A percentile compares a stretch with the other conserved stretches of the same genome.
Evolutionary conservation across 2,113 vertebrate species (phyloP).

Genomic region (Heloderma charlesbogerti): DNA sequence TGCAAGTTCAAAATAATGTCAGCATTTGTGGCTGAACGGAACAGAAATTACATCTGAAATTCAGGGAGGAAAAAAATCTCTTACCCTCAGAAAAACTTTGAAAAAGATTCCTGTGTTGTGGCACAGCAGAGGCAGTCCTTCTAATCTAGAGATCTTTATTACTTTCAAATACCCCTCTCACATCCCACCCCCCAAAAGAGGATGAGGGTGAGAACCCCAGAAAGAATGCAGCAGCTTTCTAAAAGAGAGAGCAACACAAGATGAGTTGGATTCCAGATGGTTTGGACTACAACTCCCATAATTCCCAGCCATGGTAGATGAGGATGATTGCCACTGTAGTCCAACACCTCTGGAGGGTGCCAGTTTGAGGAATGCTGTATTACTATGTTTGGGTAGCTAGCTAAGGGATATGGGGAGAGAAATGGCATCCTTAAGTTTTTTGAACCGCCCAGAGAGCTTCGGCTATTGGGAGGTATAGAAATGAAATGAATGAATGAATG

Average conservation of each 20-base stretch:
- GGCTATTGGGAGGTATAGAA: too few relatives aligned
- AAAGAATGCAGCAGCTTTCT: background rate
- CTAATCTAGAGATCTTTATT: background rate
- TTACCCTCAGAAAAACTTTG: background rate
- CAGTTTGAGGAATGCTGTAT: too few relatives aligned
- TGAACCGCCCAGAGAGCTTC: too few relatives aligned
- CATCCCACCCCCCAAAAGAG: background rate
- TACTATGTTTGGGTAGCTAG: background rate
- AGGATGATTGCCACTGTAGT: too few relatives aligned
- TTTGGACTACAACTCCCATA: background rate
- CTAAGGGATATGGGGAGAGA: background rate
- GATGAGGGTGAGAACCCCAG: background rate
- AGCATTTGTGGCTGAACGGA: background rate
- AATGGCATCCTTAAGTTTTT: too few relatives aligned
- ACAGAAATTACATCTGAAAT: background rate
- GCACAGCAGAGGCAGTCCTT: background rate
- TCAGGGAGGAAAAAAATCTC: too few relatives aligned
- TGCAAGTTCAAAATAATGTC: background rate
- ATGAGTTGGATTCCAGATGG: too few relatives aligned
- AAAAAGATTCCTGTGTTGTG: too few relatives aligned
- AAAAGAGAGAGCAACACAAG: too few relatives aligned
- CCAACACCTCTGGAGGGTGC: too few relatives aligned
- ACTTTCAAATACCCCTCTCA: background rate
- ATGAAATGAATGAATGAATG: too few relatives aligned
- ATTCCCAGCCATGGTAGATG: background rate